Evolutionary conservation across 2,797 vertebrate species (phyloP).

Genomic region (Ctenochaetus hawaiiensis): DNA sequence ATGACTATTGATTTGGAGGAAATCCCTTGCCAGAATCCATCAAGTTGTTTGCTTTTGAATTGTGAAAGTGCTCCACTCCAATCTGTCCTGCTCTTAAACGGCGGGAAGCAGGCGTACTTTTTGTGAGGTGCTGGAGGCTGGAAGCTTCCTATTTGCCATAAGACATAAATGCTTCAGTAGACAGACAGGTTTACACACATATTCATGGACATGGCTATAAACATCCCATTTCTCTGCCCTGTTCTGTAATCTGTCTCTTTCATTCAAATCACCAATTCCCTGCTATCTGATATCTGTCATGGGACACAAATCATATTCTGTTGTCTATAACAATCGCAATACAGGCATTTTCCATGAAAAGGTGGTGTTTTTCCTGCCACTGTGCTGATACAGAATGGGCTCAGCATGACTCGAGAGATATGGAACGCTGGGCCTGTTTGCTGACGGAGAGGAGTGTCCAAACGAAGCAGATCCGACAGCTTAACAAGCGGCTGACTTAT

Average conservation of each 20-base stretch:
- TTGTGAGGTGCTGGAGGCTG: constrained; percentile 9
- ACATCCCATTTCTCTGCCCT: background rate
- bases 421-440: constrained; percentile 45
- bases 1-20: constrained; percentile 82
- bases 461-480: constrained; percentile 57
- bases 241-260: constrained; percentile 16
- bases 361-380: constrained; percentile 32
- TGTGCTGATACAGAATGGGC: constrained; percentile 30
- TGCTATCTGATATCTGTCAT: constrained; percentile 24
- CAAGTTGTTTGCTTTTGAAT: constrained; percentile 62
- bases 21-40: constrained; percentile 76
- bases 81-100: constrained; percentile 54
- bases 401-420: constrained; percentile 35
- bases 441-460: constrained; percentile 62
- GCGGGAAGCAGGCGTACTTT: constrained; percentile 18
- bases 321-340: constrained; percentile 20
- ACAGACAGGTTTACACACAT: constrained; percentile 11
- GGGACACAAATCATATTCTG: constrained; percentile 35
- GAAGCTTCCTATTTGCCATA: constrained; percentile 43
- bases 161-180: constrained; percentile 30
- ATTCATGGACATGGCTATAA: background rate
- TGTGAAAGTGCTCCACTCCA: constrained; percentile 36
- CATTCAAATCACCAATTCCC: constrained; percentile 18
- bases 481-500: constrained; percentile 56
- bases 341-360: constrained; percentile 22